Percentiles rank a stretch among this genome's conserved stretches.
phyloP scores from a whole-genome alignment of 2,797 vertebrate genomes.

The Todus mexicanus region DNA sequence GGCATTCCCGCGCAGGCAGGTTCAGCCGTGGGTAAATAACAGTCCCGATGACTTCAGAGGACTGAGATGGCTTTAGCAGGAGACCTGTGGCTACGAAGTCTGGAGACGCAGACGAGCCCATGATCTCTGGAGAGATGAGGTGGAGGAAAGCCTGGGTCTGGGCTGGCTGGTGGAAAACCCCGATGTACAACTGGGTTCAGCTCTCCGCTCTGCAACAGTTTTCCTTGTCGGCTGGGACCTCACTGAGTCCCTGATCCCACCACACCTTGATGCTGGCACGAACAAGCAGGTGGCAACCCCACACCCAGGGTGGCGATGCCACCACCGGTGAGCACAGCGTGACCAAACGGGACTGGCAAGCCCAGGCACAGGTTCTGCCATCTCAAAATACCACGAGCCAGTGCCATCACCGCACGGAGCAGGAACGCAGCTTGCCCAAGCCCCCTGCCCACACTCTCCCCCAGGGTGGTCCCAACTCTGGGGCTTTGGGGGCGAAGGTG shows the following conservation, averaged over 20 bases:
- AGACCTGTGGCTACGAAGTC: not conserved
- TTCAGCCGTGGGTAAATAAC: conserved; percentile 19
- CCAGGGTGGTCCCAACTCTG: fast-evolving
- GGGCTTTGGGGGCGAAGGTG: not conserved
- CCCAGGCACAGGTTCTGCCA: fast-evolving
- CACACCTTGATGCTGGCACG: fast-evolving
- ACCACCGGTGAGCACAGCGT: fast-evolving
- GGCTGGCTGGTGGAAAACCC: not conserved
- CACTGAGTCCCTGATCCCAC: not conserved
- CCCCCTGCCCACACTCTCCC: fast-evolving
- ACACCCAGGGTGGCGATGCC: fast-evolving
- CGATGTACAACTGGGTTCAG: fast-evolving
- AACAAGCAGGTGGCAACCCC: not conserved
- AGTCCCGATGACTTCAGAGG: not conserved
- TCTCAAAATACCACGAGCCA: not conserved
- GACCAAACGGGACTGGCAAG: not conserved
- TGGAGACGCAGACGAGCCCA: not conserved
- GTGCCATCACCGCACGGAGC: fast-evolving
- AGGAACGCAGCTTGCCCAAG: not conserved
- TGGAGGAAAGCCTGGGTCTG: not conserved
- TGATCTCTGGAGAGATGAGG: not conserved
- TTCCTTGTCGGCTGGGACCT: not conserved
- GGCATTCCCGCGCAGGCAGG: conserved; percentile 39
- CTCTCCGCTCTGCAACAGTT: not conserved
- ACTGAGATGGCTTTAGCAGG: conserved; percentile 44